These are phyloP conservation scores for Catharus bicknelli DNA, from an alignment of 2,113 vertebrate species.

Conservation along the genomic window DNA sequence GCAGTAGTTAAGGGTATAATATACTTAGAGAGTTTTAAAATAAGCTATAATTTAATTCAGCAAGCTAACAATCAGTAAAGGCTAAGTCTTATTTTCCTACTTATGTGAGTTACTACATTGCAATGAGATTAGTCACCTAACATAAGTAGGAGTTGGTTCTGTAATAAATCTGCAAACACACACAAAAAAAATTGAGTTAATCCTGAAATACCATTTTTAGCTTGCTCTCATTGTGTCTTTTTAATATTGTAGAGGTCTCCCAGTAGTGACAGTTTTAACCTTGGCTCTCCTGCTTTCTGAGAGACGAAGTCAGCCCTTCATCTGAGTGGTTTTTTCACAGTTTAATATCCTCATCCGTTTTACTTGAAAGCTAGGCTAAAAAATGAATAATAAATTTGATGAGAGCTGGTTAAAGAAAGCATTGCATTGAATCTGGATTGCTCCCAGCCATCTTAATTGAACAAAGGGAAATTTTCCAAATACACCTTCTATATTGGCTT, in stretches of 20 bases:
- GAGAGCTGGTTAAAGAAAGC: conserved; percentile 36
- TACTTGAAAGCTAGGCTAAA: conserved; percentile 20
- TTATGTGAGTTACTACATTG: background rate
- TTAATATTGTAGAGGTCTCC: conserved; percentile 22
- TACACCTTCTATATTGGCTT: conserved; percentile 24
- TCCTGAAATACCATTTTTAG: conserved; percentile 45
- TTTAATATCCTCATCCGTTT: conserved; percentile 23
- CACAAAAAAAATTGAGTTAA: background rate
- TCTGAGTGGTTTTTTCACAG: conserved; percentile 3
- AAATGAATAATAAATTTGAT: conserved; percentile 43
- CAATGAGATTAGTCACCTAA: conserved; percentile 55
- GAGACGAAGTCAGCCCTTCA: conserved; percentile 4
- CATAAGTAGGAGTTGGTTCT: conserved; percentile 46
- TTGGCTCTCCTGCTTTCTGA: background rate
- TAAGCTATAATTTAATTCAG: conserved; percentile 13
- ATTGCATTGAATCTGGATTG: conserved; percentile 17
- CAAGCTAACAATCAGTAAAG: background rate
- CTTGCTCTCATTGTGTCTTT: conserved; percentile 52
- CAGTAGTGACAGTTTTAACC: conserved; percentile 41
- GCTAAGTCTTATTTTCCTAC: conserved; percentile 23
- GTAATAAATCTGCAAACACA: conserved; percentile 39
- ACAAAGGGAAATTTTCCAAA: conserved; percentile 57
- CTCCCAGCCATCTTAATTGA: conserved; percentile 52
- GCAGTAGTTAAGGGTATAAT: background rate
- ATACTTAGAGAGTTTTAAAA: conserved; percentile 9